Base-by-base conservation (phyloP, 2,113 vertebrate species). In the Nansenia antarctica region DNA sequence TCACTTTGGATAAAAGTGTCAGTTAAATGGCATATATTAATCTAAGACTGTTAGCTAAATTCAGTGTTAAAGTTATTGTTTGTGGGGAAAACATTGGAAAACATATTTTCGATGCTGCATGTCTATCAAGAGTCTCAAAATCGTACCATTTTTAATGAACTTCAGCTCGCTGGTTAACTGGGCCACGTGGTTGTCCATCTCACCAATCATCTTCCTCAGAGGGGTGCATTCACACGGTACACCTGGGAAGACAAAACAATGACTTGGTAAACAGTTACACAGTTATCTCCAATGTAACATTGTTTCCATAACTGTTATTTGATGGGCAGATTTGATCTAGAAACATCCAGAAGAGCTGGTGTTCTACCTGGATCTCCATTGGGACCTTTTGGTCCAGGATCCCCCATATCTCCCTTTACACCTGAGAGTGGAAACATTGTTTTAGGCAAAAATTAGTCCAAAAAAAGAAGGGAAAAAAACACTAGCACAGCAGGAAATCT, bases 141-240 rank as follows among this genome's bases (percentile, higher is more conserved):
- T 86, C 93, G 45, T 95, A 99, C 98, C 97, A 81, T 95, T 96
- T 90, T 98, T 99, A 30, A 99, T 95, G 91, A 99, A 99, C 79
- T 95, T 97, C 29, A 99, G 75, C 73, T 98, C 96, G 0, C 93
- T 93, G 0, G 87, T 95, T 83, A 99, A 88, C 81, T 97, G 95
- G 3, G 92, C 81, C 84, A 99, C 96, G 60, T 95, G 90, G 80
- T 94, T 98, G 82, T 99, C 98, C 95, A 98, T 97, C 84, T 99
- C 96, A 9, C 98, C 98, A 34, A 99, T 96, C 90, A 95, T 95
- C 82, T 95, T 97, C 72, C 98, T 91, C 47, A 99, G 92, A 71
- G 96, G 94, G 60, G 94, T 87, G 74, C 97, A 99, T 80, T 99
- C 96, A 73, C 96, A 98, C 0, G 97, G 95, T 65, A 96, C 85